Evolutionary conservation across 2,797 vertebrate species (phyloP).

Genomic region (Trematomus bernacchii): DNA sequence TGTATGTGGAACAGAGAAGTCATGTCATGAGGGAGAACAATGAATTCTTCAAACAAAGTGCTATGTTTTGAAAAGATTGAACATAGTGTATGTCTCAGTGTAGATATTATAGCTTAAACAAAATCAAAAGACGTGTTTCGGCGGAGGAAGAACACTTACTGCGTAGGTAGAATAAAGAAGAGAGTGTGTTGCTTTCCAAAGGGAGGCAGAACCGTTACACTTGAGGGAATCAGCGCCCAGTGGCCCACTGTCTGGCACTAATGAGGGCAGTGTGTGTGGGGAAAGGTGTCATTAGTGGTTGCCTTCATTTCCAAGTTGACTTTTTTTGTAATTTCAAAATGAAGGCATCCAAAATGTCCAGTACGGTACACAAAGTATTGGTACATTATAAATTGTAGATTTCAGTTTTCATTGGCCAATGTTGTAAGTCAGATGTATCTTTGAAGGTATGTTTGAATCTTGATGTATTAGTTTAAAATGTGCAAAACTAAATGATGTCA

Average conservation of each 20-base stretch:
- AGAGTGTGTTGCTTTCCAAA: slow-evolving; percentile 44
- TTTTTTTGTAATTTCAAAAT: slow-evolving; percentile 8
- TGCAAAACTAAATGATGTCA: background rate
- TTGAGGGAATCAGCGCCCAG: slow-evolving; percentile 48
- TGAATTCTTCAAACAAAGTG: slow-evolving; percentile 5
- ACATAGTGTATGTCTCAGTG: slow-evolving; percentile 6
- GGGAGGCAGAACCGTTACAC: slow-evolving; percentile 51
- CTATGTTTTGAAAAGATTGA: background rate
- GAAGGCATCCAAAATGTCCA: background rate
- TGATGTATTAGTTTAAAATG: background rate
- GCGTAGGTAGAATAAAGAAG: slow-evolving; percentile 56
- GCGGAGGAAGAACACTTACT: slow-evolving; percentile 30
- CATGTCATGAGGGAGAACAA: background rate
- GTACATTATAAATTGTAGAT: background rate
- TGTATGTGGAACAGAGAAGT: background rate
- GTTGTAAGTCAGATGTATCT: background rate
- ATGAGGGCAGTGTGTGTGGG: slow-evolving; percentile 50
- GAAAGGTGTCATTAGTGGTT: slow-evolving; percentile 28
- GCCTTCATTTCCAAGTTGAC: slow-evolving; percentile 18
- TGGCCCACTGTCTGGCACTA: slow-evolving; percentile 58
- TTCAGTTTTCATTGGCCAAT: background rate
- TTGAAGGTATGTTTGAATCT: background rate
- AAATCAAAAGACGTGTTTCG: slow-evolving; percentile 21
- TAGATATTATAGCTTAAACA: slow-evolving; percentile 27
- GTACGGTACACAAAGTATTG: background rate